Evolutionary conservation across 2,113 vertebrate genomes (phyloP).

Genomic region (Galbula dea): DNA sequence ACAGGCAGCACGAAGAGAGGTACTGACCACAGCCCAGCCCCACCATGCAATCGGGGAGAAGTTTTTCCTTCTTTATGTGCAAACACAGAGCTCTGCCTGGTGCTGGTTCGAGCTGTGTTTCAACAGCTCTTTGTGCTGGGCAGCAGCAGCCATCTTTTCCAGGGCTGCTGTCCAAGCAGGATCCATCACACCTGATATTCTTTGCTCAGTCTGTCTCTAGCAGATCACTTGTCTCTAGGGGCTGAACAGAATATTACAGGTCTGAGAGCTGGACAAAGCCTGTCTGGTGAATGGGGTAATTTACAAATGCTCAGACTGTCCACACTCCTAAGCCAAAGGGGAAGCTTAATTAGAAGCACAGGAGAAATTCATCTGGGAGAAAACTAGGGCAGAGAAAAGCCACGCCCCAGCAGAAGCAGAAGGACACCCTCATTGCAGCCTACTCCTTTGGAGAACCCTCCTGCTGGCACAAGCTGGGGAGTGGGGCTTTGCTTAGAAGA

Average conservation of each 20-base stretch:
- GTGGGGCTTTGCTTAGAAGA: not conserved
- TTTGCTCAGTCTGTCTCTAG: not conserved
- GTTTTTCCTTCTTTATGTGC: not conserved
- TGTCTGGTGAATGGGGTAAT: slow-evolving; percentile 47
- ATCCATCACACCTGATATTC: not conserved
- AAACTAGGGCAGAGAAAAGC: slow-evolving; percentile 35
- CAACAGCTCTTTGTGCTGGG: not conserved
- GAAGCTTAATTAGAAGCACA: slow-evolving; percentile 46
- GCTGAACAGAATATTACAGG: slow-evolving; percentile 25
- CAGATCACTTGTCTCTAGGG: slow-evolving; percentile 11
- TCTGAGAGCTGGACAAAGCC: slow-evolving; percentile 44
- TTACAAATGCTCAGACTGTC: slow-evolving; percentile 45
- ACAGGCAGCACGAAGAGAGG: no score
- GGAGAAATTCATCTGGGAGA: slow-evolving; percentile 47
- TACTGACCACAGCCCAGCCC: not conserved
- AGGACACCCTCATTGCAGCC: not conserved
- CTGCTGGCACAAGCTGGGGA: not conserved
- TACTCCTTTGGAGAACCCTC: not conserved
- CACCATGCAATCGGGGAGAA: not conserved
- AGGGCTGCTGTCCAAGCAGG: slow-evolving; percentile 10
- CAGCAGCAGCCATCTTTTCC: not conserved
- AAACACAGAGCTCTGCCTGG: not conserved
- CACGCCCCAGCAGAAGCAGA: not conserved
- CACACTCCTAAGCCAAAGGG: slow-evolving; percentile 22
- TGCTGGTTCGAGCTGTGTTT: not conserved